Base-by-base conservation (phyloP, 2,797 vertebrate species). In the Borostomias antarcticus region DNA sequence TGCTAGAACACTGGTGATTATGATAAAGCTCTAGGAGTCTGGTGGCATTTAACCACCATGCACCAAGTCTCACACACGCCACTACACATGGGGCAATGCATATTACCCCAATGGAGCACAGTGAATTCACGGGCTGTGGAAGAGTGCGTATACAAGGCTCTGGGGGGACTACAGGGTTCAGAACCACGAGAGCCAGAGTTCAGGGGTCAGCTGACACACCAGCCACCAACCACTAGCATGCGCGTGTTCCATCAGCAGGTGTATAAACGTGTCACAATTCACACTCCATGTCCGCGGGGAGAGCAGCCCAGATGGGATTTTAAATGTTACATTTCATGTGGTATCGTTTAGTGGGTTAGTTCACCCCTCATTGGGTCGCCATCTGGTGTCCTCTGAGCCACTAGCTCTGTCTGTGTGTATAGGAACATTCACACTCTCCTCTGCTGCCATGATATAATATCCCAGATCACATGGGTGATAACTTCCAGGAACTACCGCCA, bases 281-380 rank as follows among this genome's bases (percentile, higher is more conserved):
- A 87, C 87, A 79, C 85, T 60, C 80, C 80, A 63, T 76, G 72
- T 91, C 89, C 13, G 1, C 81, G 72, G 89, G 92, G 90, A 91
- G 82, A 62, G 70, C 75, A 64, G 84, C 90, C 89, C 94, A 98
- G 96, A 95, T 94, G 93, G 94, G 89, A 88, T 85, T 90, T 91
- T 85, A 93, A 95, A 93, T 82, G 91, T 89, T 93, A 86, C 89
- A 90, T 94, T 96, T 95, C 86, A 90, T 89, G 87, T 94, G 76
- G 73, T 89, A 92, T 86, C 92, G 86, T 92, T 91, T 94, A 96
- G 93, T 94, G 89, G 93, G 93, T 95, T 94, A 77, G 85, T 93
- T 94, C 89, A 94, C 87, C 93, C 94, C 93, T 97, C 94, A 93
- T 94, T 95, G 94, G 87, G 87, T 91, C 74, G 76, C 96, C 96